Percentiles rank a stretch among this genome's conserved stretches.
Evolutionary conservation across 1,140 invertebrate genomes (phyloP).

Genomic region (Achatina immaculata): DNA sequence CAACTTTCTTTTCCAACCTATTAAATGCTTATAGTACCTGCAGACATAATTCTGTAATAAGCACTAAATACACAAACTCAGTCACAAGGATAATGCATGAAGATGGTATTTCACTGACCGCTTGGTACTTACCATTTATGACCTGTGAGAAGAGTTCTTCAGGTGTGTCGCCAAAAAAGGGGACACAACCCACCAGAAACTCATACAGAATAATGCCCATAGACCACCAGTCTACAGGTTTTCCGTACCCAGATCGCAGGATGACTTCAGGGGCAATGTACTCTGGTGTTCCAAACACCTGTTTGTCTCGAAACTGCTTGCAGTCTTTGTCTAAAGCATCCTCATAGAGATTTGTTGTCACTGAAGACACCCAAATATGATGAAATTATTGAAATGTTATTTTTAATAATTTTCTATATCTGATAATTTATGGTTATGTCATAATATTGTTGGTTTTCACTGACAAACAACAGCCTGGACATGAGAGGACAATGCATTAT

Average conservation of each 20-base stretch:
- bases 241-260: constrained; percentile 80
- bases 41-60: too few species aligned
- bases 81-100: too few species aligned
- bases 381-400: too few species aligned
- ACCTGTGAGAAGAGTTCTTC: constrained; percentile 99
- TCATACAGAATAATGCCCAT: constrained; percentile 99
- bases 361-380: constrained; percentile 73
- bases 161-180: constrained; percentile 98
- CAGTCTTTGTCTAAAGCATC: constrained; percentile 95
- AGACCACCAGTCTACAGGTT: constrained; percentile 99
- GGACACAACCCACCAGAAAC: constrained; percentile 98
- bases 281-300: constrained; percentile 96
- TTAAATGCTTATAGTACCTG: too few species aligned
- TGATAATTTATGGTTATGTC: too few species aligned
- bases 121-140: constrained; percentile 91
- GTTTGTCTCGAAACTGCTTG: constrained; percentile 97
- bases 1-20: too few species aligned
- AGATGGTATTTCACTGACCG: too few species aligned
- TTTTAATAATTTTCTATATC: too few species aligned
- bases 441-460: too few species aligned
- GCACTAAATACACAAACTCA: too few species aligned
- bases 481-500: too few species aligned
- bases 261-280: constrained; percentile 97
- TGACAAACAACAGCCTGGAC: too few species aligned
- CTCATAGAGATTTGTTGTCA: constrained; percentile 97